Evolutionary conservation across 2,113 vertebrate species (phyloP), one percentile per base, ranked within the genome.

Genomic region (Heterotilapia buettikoferi): DNA sequence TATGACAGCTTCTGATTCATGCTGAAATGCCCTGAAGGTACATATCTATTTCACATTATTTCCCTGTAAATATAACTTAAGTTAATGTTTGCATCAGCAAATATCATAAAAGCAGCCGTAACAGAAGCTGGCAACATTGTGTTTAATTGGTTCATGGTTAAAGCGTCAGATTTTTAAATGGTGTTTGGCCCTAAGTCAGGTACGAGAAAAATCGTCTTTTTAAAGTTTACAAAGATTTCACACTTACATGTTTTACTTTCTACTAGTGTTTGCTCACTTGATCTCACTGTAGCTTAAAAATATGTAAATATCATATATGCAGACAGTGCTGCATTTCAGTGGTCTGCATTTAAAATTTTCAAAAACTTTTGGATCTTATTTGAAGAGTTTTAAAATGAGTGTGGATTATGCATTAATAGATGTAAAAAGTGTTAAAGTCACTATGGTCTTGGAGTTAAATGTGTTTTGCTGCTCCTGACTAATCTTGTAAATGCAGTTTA

Each of bases 311-410:
- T 78, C 9, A 50, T 18, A 78, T 7, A 73, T 45, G 3, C 21
- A 45, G 68, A 26, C 1, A 0, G 40, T 3, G 21, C 40, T 18
- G 14, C 40, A 50, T 31, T 78, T 78, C 9, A 50, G 43, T 19
- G 16, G 26, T 31, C 71, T 29, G 10, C 9, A 29, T 4, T 50
- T 31, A 19, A 78, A 47, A 0, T 0, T 26, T 73, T 1, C 0
- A 3, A 26, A 16, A 24, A 31, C 6, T 19, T 29, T 19, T 31
- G 71, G 3, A 4, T 78, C 29, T 52, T 78, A 78, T n/a, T 19
- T 78, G 73, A 19, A 0, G 4, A 50, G 6, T 78, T 78, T 50
- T 38, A 21, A 68, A 68, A 78, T 47, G 4, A n/a, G 6, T 52
- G 9, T 78, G 26, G 26, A 7, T 76, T 19, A 59, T 9, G 24